phyloP scores from a whole-genome alignment of 1,140 invertebrate species.

The Leptoteleia sp. region DNA sequence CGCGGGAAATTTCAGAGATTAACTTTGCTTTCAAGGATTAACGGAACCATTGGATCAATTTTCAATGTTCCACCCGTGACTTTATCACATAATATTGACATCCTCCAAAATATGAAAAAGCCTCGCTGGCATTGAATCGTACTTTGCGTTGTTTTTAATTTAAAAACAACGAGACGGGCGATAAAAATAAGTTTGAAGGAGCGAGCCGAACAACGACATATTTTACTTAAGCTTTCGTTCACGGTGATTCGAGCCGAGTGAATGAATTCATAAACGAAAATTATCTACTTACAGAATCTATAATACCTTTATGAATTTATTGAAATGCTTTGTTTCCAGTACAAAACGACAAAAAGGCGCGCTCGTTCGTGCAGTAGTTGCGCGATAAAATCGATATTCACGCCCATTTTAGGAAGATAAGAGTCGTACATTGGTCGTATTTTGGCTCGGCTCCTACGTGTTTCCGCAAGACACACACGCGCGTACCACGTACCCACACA shows the following conservation, averaged over 20 bases:
- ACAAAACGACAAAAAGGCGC: slow-evolving; percentile 57
- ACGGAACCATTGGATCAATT: no score
- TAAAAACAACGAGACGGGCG: no score
- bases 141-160: no score
- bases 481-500: background rate
- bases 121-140: no score
- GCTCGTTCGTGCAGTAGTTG: slow-evolving; percentile 51
- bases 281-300: slow-evolving; percentile 61
- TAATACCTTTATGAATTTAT: slow-evolving; percentile 65
- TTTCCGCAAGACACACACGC: slow-evolving; percentile 45
- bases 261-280: slow-evolving; percentile 61
- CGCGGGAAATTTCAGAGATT: no score
- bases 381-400: slow-evolving; percentile 65
- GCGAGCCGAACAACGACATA: slow-evolving; percentile 32
- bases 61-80: no score
- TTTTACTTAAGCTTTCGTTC: slow-evolving; percentile 44
- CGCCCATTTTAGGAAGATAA: slow-evolving; percentile 61
- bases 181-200: slow-evolving; percentile 19
- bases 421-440: slow-evolving; percentile 58
- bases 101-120: no score
- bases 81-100: no score
- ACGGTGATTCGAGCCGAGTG: slow-evolving; percentile 33
- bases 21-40: no score
- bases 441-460: slow-evolving; percentile 51
- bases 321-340: slow-evolving; percentile 57